phyloP scores from a whole-genome alignment of 2,797 vertebrate genomes.

The Botia almorhae region DNA sequence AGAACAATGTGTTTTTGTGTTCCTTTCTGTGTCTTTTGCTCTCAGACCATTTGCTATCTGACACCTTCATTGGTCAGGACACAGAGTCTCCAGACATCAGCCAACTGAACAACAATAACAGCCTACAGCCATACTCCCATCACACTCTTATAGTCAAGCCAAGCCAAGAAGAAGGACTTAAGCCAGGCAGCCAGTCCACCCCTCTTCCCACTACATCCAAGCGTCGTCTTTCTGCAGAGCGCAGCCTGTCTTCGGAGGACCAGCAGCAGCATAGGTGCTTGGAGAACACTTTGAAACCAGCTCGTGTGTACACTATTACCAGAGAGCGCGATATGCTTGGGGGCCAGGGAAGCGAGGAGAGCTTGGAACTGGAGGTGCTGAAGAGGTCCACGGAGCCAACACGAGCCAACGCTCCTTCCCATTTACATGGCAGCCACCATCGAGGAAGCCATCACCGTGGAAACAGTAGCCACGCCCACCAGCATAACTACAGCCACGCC shows the following conservation, averaged over 20 bases:
- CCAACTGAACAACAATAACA: conserved; percentile 72
- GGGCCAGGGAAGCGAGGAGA: conserved; percentile 80
- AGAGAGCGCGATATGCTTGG: conserved; percentile 87
- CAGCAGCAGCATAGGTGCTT: conserved; percentile 70
- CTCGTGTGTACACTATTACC: conserved; percentile 91
- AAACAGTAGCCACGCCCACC: conserved; percentile 58
- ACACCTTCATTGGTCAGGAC: conserved; percentile 85
- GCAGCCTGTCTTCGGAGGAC: conserved; percentile 84
- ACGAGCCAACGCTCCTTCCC: conserved; percentile 42
- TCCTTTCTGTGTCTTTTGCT: conserved; percentile 50
- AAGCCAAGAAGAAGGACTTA: conserved; percentile 59
- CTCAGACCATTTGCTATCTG: conserved; percentile 91
- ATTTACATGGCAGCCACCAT: conserved; percentile 70
- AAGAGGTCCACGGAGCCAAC: conserved; percentile 76
- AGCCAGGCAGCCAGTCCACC: conserved; percentile 66
- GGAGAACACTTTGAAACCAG: conserved; percentile 75
- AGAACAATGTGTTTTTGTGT: conserved; percentile 55
- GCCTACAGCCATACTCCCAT: conserved; percentile 68
- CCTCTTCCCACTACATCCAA: conserved; percentile 80
- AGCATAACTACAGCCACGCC: conserved; percentile 56
- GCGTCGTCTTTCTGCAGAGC: conserved; percentile 83
- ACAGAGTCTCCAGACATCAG: conserved; percentile 80
- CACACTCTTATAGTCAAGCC: conserved; percentile 65
- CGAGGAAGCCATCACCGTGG: conserved; percentile 64
- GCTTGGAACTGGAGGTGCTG: conserved; percentile 89